phyloP scores from a whole-genome alignment of 2,888 invertebrate species.

The Camptogramma bilineatum region DNA sequence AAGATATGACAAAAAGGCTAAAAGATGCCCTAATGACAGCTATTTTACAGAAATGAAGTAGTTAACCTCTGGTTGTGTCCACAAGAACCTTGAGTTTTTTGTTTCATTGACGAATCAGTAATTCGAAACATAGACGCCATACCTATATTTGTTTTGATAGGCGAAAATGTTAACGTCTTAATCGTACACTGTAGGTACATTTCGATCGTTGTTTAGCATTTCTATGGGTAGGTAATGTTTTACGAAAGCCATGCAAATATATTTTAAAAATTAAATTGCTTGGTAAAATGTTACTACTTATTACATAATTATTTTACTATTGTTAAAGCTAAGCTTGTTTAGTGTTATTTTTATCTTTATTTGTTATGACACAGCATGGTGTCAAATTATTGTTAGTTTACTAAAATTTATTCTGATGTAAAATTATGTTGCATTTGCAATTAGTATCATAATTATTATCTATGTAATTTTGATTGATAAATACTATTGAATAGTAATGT shows the following conservation, averaged over 20 bases:
- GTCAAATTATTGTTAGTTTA: neutral
- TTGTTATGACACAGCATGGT: neutral
- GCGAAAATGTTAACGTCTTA: slow-evolving; percentile 32
- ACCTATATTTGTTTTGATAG: slow-evolving; percentile 37
- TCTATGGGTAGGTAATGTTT: slow-evolving; percentile 14
- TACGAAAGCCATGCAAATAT: slow-evolving; percentile 11
- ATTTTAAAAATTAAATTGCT: neutral
- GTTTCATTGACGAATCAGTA: slow-evolving; percentile 45
- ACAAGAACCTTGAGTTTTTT: slow-evolving; percentile 54
- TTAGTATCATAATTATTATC: neutral
- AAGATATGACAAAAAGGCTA: slow-evolving; percentile 88
- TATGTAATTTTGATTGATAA: slow-evolving; percentile 7
- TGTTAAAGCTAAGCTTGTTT: slow-evolving; percentile 1
- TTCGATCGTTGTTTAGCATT: slow-evolving; percentile 15
- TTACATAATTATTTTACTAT: slow-evolving; percentile 1
- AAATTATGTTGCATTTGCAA: slow-evolving; percentile 11
- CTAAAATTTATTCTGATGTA: neutral
- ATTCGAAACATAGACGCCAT: slow-evolving; percentile 53
- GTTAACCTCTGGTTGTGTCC: slow-evolving; percentile 38
- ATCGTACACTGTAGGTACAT: slow-evolving; percentile 24
- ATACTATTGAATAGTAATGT: neutral
- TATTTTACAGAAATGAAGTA: slow-evolving; percentile 83
- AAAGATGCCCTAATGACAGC: slow-evolving; percentile 88
- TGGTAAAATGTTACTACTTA: slow-evolving; percentile 8
- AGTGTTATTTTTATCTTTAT: slow-evolving; percentile 1